These are phyloP conservation scores for Erebia palarica DNA, from an alignment of 2,888 invertebrate genomes.

Conservation along the genomic window DNA sequence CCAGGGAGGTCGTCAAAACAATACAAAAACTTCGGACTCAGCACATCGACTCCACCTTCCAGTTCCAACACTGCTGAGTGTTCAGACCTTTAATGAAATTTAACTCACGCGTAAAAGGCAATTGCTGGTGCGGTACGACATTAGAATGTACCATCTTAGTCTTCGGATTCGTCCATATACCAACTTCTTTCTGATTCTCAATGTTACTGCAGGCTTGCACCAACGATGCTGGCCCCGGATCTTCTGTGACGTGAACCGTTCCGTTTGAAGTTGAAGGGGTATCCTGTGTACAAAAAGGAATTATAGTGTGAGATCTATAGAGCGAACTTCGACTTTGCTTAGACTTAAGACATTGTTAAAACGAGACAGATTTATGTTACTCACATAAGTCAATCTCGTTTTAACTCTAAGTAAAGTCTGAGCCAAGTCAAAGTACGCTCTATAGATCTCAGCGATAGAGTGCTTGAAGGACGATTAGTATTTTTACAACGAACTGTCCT, in stretches of 20 bases:
- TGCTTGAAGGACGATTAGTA: not conserved
- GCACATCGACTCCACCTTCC: not conserved
- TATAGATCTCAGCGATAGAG: no score
- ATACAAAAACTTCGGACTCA: not conserved
- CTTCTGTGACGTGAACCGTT: conserved; percentile 59
- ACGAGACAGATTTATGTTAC: no score
- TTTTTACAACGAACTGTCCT: not conserved
- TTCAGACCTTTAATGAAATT: not conserved
- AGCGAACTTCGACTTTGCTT: no score
- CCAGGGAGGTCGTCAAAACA: no score
- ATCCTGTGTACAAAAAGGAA: conserved; percentile 55
- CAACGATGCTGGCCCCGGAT: conserved; percentile 71
- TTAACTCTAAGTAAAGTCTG: no score
- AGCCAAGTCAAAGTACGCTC: no score
- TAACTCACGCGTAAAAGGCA: conserved; percentile 74
- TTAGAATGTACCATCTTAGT: conserved; percentile 76
- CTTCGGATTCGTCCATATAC: conserved; percentile 78
- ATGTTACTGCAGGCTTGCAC: conserved; percentile 71
- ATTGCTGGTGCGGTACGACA: conserved; percentile 72
- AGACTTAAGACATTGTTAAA: no score
- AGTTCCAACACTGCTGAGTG: not conserved
- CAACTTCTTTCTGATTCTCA: conserved; percentile 77
- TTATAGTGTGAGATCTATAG: no score
- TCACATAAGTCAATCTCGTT: no score
- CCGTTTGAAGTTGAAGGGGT: conserved; percentile 71